Conservation (phyloP, 2,113 vertebrate genomes). For the Thymallus thymallus region DNA sequence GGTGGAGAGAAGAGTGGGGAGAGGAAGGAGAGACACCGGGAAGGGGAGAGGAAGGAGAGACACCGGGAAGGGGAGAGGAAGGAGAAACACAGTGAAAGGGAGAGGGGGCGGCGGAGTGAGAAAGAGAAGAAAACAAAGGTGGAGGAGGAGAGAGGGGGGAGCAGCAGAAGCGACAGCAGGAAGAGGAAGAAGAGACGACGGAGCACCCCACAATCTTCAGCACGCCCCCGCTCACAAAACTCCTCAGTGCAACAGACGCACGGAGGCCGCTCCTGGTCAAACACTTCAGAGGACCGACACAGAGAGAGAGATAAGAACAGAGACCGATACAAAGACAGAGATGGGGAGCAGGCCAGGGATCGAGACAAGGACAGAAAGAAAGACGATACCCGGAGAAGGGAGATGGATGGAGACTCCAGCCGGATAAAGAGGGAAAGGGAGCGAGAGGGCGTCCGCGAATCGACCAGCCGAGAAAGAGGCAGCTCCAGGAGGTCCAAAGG, state of each 20-base stretch:
- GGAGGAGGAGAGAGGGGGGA: slow-evolving; percentile 32
- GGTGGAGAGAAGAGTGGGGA: slow-evolving; percentile 41
- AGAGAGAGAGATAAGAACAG: slow-evolving; percentile 20
- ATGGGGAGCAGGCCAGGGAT: slow-evolving; percentile 29
- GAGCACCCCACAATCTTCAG: slow-evolving; percentile 57
- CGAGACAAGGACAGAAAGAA: slow-evolving; percentile 39
- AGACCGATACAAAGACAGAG: too few relatives aligned
- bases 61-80: too few relatives aligned
- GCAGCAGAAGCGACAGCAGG: slow-evolving; percentile 66
- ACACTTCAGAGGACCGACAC: slow-evolving; percentile 58
- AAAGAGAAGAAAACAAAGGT: slow-evolving; percentile 47
- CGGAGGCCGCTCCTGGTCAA: slow-evolving; percentile 62
- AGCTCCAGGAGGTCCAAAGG: slow-evolving; percentile 53
- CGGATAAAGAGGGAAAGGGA: slow-evolving; percentile 36
- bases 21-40: slow-evolving; percentile 38
- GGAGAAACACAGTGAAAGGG: slow-evolving; percentile 49
- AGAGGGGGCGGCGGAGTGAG: slow-evolving; percentile 20
- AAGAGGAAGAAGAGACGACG: slow-evolving; percentile 68
- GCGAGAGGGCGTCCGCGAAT: slow-evolving; percentile 44
- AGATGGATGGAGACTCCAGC: slow-evolving; percentile 46
- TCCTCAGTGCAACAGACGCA: slow-evolving; percentile 43
- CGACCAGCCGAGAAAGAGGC: slow-evolving; percentile 51
- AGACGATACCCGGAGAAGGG: slow-evolving; percentile 51
- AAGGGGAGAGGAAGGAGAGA: slow-evolving; percentile 43
- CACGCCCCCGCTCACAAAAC: slow-evolving; percentile 39